Percentiles rank a stretch among this genome's conserved stretches.
These are phyloP conservation scores for Heliconius cydno DNA, from an alignment of 2,888 invertebrate genomes.

Conservation along the genomic window DNA sequence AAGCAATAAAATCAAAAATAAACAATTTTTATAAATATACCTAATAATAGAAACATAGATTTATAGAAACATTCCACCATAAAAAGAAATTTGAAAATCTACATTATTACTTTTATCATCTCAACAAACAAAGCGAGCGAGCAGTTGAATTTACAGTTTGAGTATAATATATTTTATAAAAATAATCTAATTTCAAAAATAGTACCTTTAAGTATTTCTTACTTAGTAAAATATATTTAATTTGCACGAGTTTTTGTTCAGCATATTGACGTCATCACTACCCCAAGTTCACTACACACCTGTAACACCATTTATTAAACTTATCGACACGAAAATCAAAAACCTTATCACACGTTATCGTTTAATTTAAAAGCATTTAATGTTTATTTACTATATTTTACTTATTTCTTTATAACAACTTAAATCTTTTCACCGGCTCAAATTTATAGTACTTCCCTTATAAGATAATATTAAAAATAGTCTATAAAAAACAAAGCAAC, in stretches of 20 bases:
- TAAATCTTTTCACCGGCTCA: not conserved
- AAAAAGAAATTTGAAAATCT: too few species aligned
- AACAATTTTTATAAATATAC: not conserved
- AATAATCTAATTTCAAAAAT: conserved; percentile 23
- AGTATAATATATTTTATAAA: conserved; percentile 5
- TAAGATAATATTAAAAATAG: conserved; percentile 1
- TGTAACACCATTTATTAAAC: not conserved
- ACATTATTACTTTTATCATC: too few species aligned
- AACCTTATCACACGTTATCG: not conserved
- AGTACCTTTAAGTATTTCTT: not conserved
- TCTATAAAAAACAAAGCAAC: not conserved
- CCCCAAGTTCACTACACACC: not conserved
- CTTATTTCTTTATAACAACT: not conserved
- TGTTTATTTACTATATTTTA: not conserved
- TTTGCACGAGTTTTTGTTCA: conserved; percentile 19
- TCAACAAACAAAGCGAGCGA: not conserved
- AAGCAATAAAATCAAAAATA: too few species aligned
- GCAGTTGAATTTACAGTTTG: too few species aligned
- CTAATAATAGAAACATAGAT: too few species aligned
- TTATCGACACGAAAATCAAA: conserved; percentile 1
- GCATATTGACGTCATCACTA: conserved; percentile 19
- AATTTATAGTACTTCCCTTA: not conserved
- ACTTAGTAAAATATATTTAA: conserved; percentile 4
- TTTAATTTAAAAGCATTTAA: not conserved
- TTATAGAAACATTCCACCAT: too few species aligned